Conservation (phyloP, 53 echinoderm and acorn worm species). For the Holothuria leucospilota region DNA sequence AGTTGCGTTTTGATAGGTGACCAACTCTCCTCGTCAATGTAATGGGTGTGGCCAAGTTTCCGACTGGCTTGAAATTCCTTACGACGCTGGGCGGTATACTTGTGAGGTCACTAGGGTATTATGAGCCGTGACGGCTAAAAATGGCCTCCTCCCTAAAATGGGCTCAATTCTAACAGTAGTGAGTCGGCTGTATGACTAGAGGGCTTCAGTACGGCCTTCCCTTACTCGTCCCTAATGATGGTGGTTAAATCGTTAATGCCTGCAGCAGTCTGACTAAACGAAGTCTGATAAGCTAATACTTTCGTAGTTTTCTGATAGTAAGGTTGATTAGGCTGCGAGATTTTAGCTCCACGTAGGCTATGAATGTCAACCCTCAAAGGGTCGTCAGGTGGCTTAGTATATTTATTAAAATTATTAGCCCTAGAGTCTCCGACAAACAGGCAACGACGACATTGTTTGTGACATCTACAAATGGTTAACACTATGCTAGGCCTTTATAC, state of each 20-base stretch:
- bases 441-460: background rate
- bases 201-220: background rate
- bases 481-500: too few relatives aligned
- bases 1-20: background rate
- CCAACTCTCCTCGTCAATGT: background rate
- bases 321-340: background rate
- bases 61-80: background rate
- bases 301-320: background rate
- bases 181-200: background rate
- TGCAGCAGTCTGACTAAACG: slow-evolving; percentile 6
- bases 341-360: background rate
- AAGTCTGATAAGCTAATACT: background rate
- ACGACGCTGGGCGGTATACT: background rate
- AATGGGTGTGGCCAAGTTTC: background rate
- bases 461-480: background rate
- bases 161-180: background rate
- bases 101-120: background rate
- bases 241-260: background rate
- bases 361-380: background rate
- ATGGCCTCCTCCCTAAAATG: background rate
- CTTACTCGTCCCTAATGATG: background rate
- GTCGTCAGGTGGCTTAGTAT: background rate
- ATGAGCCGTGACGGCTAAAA: background rate
- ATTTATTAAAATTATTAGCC: background rate
- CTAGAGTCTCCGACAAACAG: background rate